These are phyloP conservation scores for Diadegma fenestrale DNA, from an alignment of 2,888 invertebrate genomes.

Conservation along the genomic window DNA sequence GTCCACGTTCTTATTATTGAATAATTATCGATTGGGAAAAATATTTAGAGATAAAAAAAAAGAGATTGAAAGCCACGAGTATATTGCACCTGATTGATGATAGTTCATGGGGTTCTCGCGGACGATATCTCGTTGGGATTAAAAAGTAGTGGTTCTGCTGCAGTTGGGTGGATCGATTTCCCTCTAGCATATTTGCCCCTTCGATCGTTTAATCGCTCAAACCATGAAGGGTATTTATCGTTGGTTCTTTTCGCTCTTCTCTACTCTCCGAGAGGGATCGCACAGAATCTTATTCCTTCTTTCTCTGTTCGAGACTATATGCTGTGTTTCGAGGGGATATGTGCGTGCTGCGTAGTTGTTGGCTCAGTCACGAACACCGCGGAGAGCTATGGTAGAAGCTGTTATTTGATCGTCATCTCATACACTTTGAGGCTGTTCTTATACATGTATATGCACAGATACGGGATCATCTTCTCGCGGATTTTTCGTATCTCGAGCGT, in stretches of 20 bases:
- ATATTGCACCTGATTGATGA: constrained; percentile 45
- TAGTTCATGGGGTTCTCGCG: constrained; percentile 30
- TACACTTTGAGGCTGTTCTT: constrained; percentile 16
- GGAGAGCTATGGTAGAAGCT: constrained; percentile 72
- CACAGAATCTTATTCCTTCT: constrained; percentile 49
- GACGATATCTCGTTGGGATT: constrained; percentile 56
- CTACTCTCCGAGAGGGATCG: constrained; percentile 7
- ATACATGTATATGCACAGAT: constrained; percentile 39
- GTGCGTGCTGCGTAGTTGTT: constrained; percentile 72
- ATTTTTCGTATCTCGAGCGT: constrained; percentile 68
- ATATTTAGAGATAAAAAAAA: not conserved
- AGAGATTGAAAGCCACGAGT: constrained; percentile 13
- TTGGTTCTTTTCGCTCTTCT: constrained; percentile 23
- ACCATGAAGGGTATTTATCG: constrained; percentile 57
- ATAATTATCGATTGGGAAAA: constrained; percentile 31
- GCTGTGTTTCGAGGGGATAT: constrained; percentile 69
- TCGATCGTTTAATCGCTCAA: constrained; percentile 56
- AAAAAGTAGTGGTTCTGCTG: constrained; percentile 29
- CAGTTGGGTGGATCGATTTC: constrained; percentile 41
- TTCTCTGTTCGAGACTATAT: constrained; percentile 50
- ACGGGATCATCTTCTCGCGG: constrained; percentile 44
- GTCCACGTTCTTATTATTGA: constrained; percentile 34
- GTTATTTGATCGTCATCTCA: constrained; percentile 80
- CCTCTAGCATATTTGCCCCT: constrained; percentile 22
- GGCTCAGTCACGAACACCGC: constrained; percentile 76